Base-by-base conservation (phyloP, 2,888 invertebrate genomes). In the Apamea anceps region DNA sequence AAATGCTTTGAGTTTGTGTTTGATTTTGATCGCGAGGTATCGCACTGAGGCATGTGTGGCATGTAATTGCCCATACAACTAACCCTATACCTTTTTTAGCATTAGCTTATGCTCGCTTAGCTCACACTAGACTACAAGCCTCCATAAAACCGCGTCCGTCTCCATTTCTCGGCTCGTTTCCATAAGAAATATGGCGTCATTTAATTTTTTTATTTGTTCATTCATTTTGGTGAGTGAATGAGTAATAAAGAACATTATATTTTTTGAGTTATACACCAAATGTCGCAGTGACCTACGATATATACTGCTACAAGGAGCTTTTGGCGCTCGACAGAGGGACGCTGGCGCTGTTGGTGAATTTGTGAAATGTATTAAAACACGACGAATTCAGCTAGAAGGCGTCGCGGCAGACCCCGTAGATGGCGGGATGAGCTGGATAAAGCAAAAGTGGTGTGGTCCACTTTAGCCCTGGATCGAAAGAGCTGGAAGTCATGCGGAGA, bases 181-280 rank as follows among this genome's bases (percentile, higher is more conserved):
- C 80, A 81, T 66, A 86, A 89, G 87, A 89, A 88, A 87, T 90
- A 89, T 88, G 81, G 79, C 77, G 79, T 74, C 79, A 81, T 89
- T 89, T 84, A 88, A 85, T 72, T 72, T 83, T 88, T 89, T 87
- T 86, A 84, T 86, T 86, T 86, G 83, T 85, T 85, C 84, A 85
- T 87, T 88, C 87, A 87, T 87, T 85, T 75, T 80, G 77, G 84
- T 76, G 74, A 77, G 81, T 75, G 83, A 85, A 85, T 85, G 77
- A 79, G 78, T 80, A 85, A 86, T 87, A 81, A 84, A 82, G 48
- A 66, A 82, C 80, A 83, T 88, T 84, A 63, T 76, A 68, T 77
- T 84, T 85, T 65, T 81, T 81, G 77, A 71, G 76, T 78, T 82
- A 84, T 81, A 60, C 82, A 72, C 54, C 66, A 75, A 86, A 80